Evolutionary conservation across 1,140 invertebrate species (phyloP).

Genomic region (Macrotrachela quadricornifera): DNA sequence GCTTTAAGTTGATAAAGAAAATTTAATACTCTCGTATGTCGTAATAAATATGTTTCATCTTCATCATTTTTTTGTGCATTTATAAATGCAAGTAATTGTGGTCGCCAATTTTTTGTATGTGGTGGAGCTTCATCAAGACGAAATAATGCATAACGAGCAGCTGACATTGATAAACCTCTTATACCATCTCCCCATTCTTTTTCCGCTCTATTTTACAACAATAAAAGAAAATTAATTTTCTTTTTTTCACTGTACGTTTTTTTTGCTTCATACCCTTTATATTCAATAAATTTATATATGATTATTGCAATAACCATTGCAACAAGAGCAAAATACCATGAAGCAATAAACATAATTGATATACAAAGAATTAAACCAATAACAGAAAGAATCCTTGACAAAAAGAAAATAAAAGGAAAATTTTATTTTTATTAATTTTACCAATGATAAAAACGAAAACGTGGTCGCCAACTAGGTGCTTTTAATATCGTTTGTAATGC

Average conservation of each 20-base stretch:
- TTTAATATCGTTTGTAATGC: slow-evolving; percentile 73
- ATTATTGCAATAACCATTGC: slow-evolving; percentile 81
- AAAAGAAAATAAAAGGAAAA: too few species aligned
- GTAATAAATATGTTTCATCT: background rate
- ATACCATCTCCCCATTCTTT: slow-evolving; percentile 99
- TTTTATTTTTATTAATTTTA: too few species aligned
- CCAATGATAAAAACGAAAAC: slow-evolving; percentile 98
- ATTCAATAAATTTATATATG: slow-evolving; percentile 99
- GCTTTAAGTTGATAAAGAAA: slow-evolving; percentile 95
- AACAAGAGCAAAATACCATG: slow-evolving; percentile 87
- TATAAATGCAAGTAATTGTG: slow-evolving; percentile 63
- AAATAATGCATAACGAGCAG: slow-evolving; percentile 75
- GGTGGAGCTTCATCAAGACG: slow-evolving; percentile 68
- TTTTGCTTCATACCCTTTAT: slow-evolving; percentile 68
- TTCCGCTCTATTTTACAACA: slow-evolving; percentile 48
- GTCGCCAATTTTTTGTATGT: slow-evolving; percentile 97
- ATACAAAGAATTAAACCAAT: slow-evolving; percentile 74
- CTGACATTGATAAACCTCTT: slow-evolving; percentile 77
- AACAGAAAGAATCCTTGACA: slow-evolving; percentile 58
- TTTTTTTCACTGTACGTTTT: background rate
- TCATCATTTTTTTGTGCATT: slow-evolving; percentile 19
- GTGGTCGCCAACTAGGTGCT: slow-evolving; percentile 90
- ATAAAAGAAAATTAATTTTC: background rate
- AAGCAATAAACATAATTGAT: slow-evolving; percentile 97
- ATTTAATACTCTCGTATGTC: slow-evolving; percentile 24